These are phyloP conservation scores for Heliothis peltigera DNA, from an alignment of 2,888 invertebrate genomes.

Conservation along the genomic window DNA sequence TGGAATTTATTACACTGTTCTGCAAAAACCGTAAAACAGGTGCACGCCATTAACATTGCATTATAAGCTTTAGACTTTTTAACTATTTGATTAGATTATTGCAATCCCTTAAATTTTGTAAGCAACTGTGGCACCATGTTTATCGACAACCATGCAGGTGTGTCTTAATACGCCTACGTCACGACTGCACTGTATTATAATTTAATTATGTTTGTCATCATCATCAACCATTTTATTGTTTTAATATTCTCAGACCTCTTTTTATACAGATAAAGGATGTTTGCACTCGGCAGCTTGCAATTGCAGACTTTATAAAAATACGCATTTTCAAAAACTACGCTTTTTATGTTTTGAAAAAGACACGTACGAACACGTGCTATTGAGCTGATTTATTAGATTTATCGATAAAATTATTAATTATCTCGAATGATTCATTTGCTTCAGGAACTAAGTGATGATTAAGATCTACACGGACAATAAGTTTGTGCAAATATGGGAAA, in stretches of 20 bases:
- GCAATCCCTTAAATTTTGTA: neutral
- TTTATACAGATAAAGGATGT: no score
- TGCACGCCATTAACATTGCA: neutral
- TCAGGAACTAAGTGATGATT: slow-evolving; percentile 16
- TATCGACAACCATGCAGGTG: neutral
- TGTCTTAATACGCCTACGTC: no score
- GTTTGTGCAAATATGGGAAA: slow-evolving; percentile 13
- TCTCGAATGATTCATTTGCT: slow-evolving; percentile 10
- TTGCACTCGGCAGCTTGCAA: no score
- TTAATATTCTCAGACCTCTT: no score
- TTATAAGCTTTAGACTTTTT: neutral
- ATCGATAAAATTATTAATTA: slow-evolving; percentile 16
- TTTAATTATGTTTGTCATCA: no score
- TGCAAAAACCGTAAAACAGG: neutral
- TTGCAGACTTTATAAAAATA: no score
- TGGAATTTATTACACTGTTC: no score
- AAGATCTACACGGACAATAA: slow-evolving; percentile 14
- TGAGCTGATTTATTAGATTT: neutral
- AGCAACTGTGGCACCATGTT: neutral
- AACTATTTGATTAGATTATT: neutral
- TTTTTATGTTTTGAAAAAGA: no score
- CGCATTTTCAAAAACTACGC: no score
- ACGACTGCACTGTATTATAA: no score
- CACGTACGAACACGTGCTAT: neutral
- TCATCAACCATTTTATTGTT: no score